Evolutionary conservation across 2,113 vertebrate genomes (phyloP).

Genomic region (Castor canadensis): DNA sequence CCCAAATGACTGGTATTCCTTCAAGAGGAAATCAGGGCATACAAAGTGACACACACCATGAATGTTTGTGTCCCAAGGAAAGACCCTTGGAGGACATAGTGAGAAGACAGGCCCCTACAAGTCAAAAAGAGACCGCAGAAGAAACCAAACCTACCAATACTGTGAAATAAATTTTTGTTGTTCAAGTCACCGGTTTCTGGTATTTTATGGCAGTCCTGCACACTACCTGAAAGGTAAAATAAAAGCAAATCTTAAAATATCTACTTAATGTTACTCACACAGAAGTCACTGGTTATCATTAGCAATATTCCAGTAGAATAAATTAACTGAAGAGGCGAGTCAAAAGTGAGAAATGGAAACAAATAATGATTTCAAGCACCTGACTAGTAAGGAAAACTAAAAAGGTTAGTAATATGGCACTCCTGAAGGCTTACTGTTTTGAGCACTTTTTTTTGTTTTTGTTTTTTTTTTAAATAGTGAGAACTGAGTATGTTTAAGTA

Average conservation of each 20-base stretch:
- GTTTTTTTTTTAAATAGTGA: neutral
- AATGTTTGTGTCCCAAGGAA: neutral
- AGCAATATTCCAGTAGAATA: neutral
- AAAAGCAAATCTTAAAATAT: slow-evolving; percentile 10
- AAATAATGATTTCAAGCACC: neutral
- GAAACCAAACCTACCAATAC: neutral
- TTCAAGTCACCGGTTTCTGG: neutral
- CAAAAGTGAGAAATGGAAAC: slow-evolving; percentile 14
- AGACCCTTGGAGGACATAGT: neutral
- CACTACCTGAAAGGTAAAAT: neutral
- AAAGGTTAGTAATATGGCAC: neutral
- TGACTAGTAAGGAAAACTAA: neutral
- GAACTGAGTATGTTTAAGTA: neutral
- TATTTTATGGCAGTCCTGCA: neutral
- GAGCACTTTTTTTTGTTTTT: neutral
- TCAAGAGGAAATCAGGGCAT: neutral
- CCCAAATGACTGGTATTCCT: neutral
- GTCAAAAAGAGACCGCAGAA: neutral
- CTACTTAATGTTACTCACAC: neutral
- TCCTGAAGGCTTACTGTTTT: neutral
- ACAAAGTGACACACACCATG: neutral
- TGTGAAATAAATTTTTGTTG: neutral
- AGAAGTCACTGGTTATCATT: neutral
- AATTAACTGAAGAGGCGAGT: neutral
- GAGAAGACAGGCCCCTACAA: neutral